Evolutionary conservation across 2,888 invertebrate species (phyloP), one percentile per base, ranked within the genome.

Genomic region (Chrysolina oricalcia): DNA sequence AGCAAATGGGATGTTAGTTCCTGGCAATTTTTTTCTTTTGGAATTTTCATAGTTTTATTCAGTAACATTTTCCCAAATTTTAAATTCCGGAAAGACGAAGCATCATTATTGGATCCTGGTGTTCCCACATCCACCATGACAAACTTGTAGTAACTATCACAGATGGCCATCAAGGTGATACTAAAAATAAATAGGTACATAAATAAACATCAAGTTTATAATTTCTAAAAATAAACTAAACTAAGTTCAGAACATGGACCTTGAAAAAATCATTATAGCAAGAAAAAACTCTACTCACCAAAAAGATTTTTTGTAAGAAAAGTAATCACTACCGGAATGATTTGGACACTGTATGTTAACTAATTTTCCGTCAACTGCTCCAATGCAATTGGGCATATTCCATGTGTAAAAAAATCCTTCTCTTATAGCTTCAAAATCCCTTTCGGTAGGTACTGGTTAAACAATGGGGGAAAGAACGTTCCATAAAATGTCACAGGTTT

Each of bases 361-460:
- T 75, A 85, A 84, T 74, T 83, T 85, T 1, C 85, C 84, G 75
- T 85, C 84, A n/a, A n/a, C n/a, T n/a, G n/a, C n/a, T n/a, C n/a
- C n/a, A n/a, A n/a, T n/a, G n/a, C n/a, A n/a, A n/a, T n/a, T n/a
- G n/a, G n/a, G n/a, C n/a, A n/a, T n/a, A n/a, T n/a, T n/a, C n/a
- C n/a, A n/a, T n/a, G n/a, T 40, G 40, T 8, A 40, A 10, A 40
- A 40, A 40, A 62, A n/a, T 41, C 56, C 56, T 62, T 40, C 21
- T 10, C 48, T 48, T 13, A 15, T 15, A 13, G 9, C 17, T 15
- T 40, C 35, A 15, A 65, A 73, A 11, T 66, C 56, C 40, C 59
- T 40, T 40, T 40, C 59, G n/a, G 63, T 72, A 43, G 53, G 19
- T 48, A 15, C 9, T 48, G 48, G 48, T 48, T 10, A 15, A 8